phyloP scores from a whole-genome alignment of 2,113 vertebrate genomes.

The Istiophorus platypterus region DNA sequence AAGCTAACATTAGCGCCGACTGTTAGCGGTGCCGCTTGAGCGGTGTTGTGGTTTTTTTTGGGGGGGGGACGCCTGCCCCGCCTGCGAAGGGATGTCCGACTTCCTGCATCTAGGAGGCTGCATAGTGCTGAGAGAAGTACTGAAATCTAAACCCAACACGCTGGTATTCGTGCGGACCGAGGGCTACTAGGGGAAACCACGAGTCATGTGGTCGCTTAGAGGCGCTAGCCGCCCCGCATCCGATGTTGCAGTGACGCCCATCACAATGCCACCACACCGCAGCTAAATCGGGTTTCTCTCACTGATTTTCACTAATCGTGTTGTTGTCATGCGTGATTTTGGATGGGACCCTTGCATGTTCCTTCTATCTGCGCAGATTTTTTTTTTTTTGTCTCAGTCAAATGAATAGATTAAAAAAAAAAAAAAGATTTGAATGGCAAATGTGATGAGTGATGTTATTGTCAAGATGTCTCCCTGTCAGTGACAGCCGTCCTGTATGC shows the following conservation, averaged over 20 bases:
- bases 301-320: not conserved
- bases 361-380: not conserved
- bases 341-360: not conserved
- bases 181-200: not conserved
- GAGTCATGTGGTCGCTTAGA: slow-evolving; percentile 40
- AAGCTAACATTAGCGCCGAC: slow-evolving; percentile 54
- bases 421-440: not conserved
- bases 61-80: slow-evolving; percentile 69
- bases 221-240: slow-evolving; percentile 18
- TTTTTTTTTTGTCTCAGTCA: not conserved
- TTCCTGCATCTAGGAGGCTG: slow-evolving; percentile 74
- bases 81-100: slow-evolving; percentile 72
- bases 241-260: slow-evolving; percentile 36
- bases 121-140: slow-evolving; percentile 4
- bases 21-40: slow-evolving; percentile 46
- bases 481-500: slow-evolving; percentile 4
- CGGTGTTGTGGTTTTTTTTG: slow-evolving; percentile 55
- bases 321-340: not conserved
- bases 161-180: not conserved
- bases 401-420: not conserved
- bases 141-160: not conserved
- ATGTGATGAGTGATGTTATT: not conserved
- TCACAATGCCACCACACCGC: slow-evolving; percentile 9
- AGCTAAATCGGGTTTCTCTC: not conserved
- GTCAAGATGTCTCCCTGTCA: not conserved